Base-by-base conservation (phyloP, 92 coral and sea anemone genomes). In the Palythoa caribaeorum region DNA sequence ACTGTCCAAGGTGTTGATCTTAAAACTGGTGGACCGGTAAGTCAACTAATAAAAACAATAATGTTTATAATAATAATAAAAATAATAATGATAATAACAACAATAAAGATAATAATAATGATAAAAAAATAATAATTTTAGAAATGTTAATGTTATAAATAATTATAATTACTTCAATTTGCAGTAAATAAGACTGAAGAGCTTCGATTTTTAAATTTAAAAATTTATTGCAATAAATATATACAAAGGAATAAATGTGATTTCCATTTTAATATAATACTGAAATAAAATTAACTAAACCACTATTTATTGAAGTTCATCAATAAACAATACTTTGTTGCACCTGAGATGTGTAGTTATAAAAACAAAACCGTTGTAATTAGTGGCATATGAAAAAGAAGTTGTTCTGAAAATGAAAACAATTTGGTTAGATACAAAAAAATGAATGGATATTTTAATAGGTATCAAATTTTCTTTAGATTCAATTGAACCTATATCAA, bases 21-120 rank as follows among this genome's bases (percentile, higher is more conserved):
- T 28, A 77, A 53, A 48, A 77, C 81, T 53, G 40, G 81, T 8
- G 81, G 17, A 48, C 59, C 40, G 65, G 65, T 77, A 77, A 77
- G 81, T 72, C 38, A 21, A 68, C 2, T 21, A 13, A 68, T 68
- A 68, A 28, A 21, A 19, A 68, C 20, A 7, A 68, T 68, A 13
- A 68, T 20, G n/a, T 20, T 35, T 5, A 66, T 19, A 21, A 35
- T 6, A 44, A 44, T 3, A 44, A 44, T 44, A 44, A 40, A 2
- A 40, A 40, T 5, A 40, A 40, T 40, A 40, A 40, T 44, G 6
- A 44, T 44, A 44, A 44, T 44, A 44, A 2, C 2, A 44, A 44
- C 50, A 44, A 44, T 44, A 44, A 44, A 4, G 0, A 44, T 44
- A 44, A 44, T 44, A 44, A 44, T 44, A 44, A 44, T 44, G 7